Evolutionary conservation across 2,113 vertebrate genomes (phyloP).

Genomic region (Myotis davidii): DNA sequence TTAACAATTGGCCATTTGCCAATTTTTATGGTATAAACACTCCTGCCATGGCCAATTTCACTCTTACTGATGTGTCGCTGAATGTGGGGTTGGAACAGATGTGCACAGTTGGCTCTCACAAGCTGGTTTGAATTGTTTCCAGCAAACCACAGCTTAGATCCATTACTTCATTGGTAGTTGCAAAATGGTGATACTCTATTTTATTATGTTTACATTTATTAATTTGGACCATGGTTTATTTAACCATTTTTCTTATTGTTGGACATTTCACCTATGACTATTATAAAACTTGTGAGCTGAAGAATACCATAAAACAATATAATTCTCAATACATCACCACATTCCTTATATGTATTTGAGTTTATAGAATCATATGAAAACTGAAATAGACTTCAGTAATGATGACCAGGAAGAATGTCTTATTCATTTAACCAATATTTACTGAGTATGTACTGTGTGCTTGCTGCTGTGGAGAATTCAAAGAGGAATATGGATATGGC

Average conservation of each 20-base stretch:
- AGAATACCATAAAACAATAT: neutral
- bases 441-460: neutral
- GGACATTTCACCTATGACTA: neutral
- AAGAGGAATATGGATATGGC: neutral
- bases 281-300: neutral
- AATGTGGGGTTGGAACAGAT: neutral
- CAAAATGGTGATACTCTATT: neutral
- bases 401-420: conserved; percentile 10
- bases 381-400: conserved; percentile 38
- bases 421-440: conserved; percentile 15
- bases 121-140: conserved; percentile 24
- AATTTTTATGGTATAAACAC: conserved; percentile 16
- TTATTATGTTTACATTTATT: conserved; percentile 49
- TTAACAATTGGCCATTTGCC: conserved; percentile 27
- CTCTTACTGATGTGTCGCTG: conserved; percentile 32
- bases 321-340: neutral
- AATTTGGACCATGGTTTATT: conserved; percentile 3
- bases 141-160: conserved; percentile 30
- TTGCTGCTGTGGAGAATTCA: neutral
- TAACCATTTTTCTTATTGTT: conserved; percentile 53
- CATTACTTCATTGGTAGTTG: neutral
- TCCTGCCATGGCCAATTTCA: conserved; percentile 24
- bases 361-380: conserved; percentile 30
- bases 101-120: neutral
- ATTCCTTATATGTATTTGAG: conserved; percentile 26